phyloP scores from a whole-genome alignment of 2,113 vertebrate genomes.

The Trichomycterus rosablanca region DNA sequence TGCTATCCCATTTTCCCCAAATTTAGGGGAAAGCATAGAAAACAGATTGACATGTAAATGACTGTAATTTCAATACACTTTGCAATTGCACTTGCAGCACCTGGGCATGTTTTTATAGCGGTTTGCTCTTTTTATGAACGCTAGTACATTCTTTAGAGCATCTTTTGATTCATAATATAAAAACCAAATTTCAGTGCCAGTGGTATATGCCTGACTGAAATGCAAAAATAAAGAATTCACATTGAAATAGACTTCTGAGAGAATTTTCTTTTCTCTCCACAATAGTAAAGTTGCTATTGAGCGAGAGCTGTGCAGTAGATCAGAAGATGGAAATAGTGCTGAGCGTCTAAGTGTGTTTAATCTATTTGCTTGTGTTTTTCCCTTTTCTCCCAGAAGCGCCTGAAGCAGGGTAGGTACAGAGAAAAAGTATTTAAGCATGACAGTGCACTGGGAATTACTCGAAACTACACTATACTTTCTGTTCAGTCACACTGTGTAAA shows the following conservation, averaged over 20 bases:
- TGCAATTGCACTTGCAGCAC: conserved; percentile 12
- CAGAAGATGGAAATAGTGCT: conserved; percentile 6
- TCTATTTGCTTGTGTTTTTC: conserved; percentile 49
- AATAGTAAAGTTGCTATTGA: no score
- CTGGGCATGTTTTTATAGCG: conserved; percentile 1
- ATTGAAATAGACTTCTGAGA: conserved; percentile 50
- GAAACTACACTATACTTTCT: conserved; percentile 52
- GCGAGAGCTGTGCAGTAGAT: conserved; percentile 33
- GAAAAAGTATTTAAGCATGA: conserved; percentile 60
- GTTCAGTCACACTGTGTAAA: conserved; percentile 43
- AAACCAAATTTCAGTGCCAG: conserved; percentile 20
- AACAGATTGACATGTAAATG: conserved; percentile 20
- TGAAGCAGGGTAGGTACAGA: conserved; percentile 49
- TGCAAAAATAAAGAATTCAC: conserved; percentile 17
- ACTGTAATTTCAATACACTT: conserved; percentile 11
- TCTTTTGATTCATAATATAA: conserved; percentile 6
- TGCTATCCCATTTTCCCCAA: conserved; percentile 11
- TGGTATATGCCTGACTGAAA: conserved; percentile 1
- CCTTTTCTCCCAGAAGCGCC: conserved; percentile 50
- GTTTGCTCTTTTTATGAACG: conserved; percentile 7
- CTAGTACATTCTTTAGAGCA: conserved; percentile 8
- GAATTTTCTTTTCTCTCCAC: conserved; percentile 28
- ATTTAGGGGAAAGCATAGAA: neutral
- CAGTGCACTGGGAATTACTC: conserved; percentile 54
- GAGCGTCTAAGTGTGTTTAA: conserved; percentile 41